Evolutionary conservation across 1,140 invertebrate species (phyloP), one percentile per base, ranked within the genome.

Genomic region (Danaus plexippus): DNA sequence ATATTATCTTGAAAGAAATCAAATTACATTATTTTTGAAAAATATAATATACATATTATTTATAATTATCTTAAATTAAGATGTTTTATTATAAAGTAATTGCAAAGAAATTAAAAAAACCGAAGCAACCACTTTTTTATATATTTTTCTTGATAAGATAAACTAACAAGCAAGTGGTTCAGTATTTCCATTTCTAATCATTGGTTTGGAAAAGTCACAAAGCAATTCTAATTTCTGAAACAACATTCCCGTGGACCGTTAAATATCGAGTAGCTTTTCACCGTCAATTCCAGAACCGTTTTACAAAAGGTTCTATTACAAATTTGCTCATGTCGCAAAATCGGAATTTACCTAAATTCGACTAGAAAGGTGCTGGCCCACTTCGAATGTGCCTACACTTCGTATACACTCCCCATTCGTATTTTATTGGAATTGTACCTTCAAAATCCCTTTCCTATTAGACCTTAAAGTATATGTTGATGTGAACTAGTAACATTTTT

Each of bases 401-500:
- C 57, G 66, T 66, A 68, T 71, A 72, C 59, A 54, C 7, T 11
- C 47, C 50, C 57, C 61, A 65, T 64, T 70, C 61, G 50, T 70
- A 71, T 63, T 78, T 70, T 73, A 73, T 80, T 71, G 68, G 66
- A 71, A 73, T 73, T 67, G 69, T 75, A 75, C 75, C 70, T 77
- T 75, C 62, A 74, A 77, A 77, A 77, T 67, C 71, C 75, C 67
- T 71, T 67, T 59, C 61, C 59, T 66, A 73, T 77, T 59, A 47
- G 69, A 73, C 63, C 69, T 66, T 68, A 58, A 68, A 56, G 61
- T 71, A 60, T 73, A 78, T 72, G 69, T 77, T 71, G 70, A 73
- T 75, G 62, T 63, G 64, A 71, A 75, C 71, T 77, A 69, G 64
- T 62, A 63, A 64, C 71, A 70, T 55, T 71, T 68, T 63, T 59